phyloP scores from a whole-genome alignment of 1,140 invertebrate genomes.

The Cotesia typhae region DNA sequence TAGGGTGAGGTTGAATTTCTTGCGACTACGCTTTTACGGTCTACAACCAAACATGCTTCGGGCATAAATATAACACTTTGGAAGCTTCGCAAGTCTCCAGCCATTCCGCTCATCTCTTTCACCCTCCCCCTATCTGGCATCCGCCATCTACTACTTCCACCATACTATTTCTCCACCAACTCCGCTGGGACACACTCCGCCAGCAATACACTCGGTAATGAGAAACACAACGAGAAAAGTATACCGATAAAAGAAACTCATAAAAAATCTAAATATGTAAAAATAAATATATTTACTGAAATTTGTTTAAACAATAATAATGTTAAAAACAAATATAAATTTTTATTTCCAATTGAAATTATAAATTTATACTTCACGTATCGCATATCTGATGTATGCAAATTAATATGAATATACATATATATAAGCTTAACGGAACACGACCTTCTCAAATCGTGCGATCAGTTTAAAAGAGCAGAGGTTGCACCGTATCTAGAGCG shows the following conservation, averaged over 20 bases:
- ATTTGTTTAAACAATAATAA: slow-evolving; percentile 1
- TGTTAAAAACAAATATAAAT: too few species aligned
- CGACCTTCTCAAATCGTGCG: slow-evolving; percentile 36
- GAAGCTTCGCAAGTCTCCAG: too few species aligned
- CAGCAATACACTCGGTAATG: too few species aligned
- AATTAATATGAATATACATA: not conserved
- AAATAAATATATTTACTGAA: not conserved
- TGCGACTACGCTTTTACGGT: not conserved
- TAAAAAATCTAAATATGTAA: not conserved
- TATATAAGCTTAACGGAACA: slow-evolving; percentile 13
- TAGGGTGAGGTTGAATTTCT: slow-evolving; percentile 43
- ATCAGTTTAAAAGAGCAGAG: slow-evolving; percentile 41
- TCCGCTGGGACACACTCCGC: too few species aligned
- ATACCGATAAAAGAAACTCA: not conserved
- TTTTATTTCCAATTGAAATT: too few species aligned
- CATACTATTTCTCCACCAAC: too few species aligned
- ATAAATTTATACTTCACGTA: too few species aligned
- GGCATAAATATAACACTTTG: too few species aligned
- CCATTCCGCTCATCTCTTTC: too few species aligned
- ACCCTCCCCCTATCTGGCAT: too few species aligned
- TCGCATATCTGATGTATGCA: not conserved
- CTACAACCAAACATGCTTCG: too few species aligned
- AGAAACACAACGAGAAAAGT: not conserved
- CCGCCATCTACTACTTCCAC: too few species aligned
- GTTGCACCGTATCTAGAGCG: slow-evolving; percentile 42